Conservation (phyloP, 1,140 invertebrate species). For the Holotrichia oblita region DNA sequence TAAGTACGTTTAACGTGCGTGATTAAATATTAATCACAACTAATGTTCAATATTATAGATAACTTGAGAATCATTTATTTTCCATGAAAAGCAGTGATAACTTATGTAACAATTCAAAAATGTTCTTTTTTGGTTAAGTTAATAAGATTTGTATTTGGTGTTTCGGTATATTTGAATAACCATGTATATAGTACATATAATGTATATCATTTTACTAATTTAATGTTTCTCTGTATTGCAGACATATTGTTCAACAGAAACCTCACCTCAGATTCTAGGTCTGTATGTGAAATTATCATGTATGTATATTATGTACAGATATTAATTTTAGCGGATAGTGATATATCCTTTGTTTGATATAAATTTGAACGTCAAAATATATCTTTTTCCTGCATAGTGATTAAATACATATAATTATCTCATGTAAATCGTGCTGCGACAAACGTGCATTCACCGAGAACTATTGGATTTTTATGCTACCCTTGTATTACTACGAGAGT, state of each 20-base stretch:
- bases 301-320: constrained; percentile 38
- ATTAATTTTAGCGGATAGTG: constrained; percentile 25
- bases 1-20: constrained; percentile 71
- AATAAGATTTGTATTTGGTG: too few relatives aligned
- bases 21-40: too few relatives aligned
- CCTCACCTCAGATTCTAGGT: constrained; percentile 85
- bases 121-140: too few relatives aligned
- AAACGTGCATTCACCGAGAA: not conserved
- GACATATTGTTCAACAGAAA: constrained; percentile 92
- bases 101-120: too few relatives aligned
- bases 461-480: not conserved
- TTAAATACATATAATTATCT: not conserved
- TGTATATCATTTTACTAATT: too few relatives aligned
- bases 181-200: too few relatives aligned
- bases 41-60: too few relatives aligned
- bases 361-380: not conserved
- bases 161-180: too few relatives aligned
- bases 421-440: not conserved
- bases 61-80: too few relatives aligned
- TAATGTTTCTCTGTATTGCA: constrained; percentile 72
- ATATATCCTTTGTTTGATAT: too few relatives aligned
- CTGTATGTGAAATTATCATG: constrained; percentile 13
- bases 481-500: not conserved
- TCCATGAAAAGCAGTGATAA: too few relatives aligned
- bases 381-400: not conserved